These are phyloP conservation scores for Sitta carolinensis DNA, from an alignment of 2,797 vertebrate genomes.

Conservation along the genomic window DNA sequence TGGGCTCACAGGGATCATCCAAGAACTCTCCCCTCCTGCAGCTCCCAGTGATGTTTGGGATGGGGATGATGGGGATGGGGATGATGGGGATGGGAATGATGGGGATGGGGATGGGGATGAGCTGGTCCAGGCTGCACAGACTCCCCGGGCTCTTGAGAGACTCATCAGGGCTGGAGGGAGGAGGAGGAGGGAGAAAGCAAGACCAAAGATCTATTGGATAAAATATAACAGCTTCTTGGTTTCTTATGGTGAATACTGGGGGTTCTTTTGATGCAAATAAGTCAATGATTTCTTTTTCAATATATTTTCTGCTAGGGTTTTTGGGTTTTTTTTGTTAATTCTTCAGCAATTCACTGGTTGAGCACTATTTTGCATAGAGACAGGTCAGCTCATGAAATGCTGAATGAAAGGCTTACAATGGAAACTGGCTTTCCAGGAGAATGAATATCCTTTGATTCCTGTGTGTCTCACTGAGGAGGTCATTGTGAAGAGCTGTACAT, in stretches of 20 bases:
- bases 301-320: background rate
- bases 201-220: background rate
- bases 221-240: background rate
- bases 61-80: too few relatives aligned
- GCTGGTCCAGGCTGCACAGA: background rate
- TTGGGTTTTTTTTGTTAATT: background rate
- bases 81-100: too few relatives aligned
- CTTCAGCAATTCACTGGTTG: background rate
- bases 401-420: background rate
- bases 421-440: background rate
- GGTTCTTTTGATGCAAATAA: background rate
- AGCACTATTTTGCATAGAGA: background rate
- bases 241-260: background rate
- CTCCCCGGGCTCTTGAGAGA: fast-evolving
- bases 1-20: background rate
- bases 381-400: background rate
- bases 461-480: background rate
- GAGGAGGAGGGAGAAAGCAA: background rate
- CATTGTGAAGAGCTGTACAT: background rate
- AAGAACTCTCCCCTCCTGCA: background rate
- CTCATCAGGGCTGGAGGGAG: background rate
- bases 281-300: background rate
- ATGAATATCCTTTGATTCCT: background rate
- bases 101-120: too few relatives aligned
- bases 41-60: fast-evolving